These are phyloP conservation scores for Lucifuga dentata DNA, from an alignment of 2,113 vertebrate genomes.

Conservation along the genomic window DNA sequence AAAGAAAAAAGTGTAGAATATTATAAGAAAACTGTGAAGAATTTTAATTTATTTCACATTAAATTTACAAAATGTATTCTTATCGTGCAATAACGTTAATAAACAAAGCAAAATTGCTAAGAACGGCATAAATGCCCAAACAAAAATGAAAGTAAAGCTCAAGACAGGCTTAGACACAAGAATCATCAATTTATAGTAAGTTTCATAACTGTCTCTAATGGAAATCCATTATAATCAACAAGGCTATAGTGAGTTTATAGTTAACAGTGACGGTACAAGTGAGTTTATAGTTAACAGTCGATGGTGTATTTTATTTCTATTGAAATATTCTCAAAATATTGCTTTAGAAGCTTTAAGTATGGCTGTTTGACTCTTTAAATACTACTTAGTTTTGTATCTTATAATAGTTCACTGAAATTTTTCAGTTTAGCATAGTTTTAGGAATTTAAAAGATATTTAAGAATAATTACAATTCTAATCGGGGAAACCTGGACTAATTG, in stretches of 20 bases:
- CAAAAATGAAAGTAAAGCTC: background rate
- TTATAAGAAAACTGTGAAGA: slow-evolving; percentile 20
- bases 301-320: background rate
- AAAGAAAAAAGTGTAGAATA: background rate
- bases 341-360: background rate
- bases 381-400: slow-evolving; percentile 10
- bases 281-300: slow-evolving; percentile 12
- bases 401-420: too few relatives aligned
- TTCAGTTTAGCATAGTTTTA: too few relatives aligned
- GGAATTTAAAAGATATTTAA: too few relatives aligned
- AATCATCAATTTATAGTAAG: slow-evolving; percentile 13
- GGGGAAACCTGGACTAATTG: too few relatives aligned
- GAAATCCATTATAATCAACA: slow-evolving; percentile 20
- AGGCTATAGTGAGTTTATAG: background rate
- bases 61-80: too few relatives aligned
- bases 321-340: background rate
- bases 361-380: slow-evolving; percentile 10
- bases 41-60: slow-evolving; percentile 21
- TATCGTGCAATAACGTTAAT: too few relatives aligned
- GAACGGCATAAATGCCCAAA: too few relatives aligned
- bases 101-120: too few relatives aligned
- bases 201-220: background rate
- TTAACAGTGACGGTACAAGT: too few relatives aligned
- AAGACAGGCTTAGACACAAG: slow-evolving; percentile 16
- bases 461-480: too few relatives aligned